Percentiles rank a stretch among this genome's conserved stretches.
Conservation (phyloP, 2,797 vertebrate species). For the Hylomyscus alleni region DNA sequence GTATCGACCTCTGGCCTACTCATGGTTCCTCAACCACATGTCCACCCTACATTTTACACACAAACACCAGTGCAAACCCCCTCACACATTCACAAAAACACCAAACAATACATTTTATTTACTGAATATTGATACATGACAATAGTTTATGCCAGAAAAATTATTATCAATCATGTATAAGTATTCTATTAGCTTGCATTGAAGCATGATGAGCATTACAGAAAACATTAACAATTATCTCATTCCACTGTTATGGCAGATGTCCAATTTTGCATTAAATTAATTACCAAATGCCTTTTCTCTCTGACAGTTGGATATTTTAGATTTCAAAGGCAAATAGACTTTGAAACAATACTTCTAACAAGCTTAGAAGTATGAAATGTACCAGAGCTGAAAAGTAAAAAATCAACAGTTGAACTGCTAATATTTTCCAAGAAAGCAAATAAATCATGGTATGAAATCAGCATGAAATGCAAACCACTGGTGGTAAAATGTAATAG, state of each 20-base stretch:
- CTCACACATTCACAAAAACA: background rate
- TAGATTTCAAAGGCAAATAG: conserved; percentile 80
- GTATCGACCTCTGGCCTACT: too few relatives aligned
- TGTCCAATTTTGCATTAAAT: conserved; percentile 81
- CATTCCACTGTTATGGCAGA: conserved; percentile 73
- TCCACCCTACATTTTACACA: background rate
- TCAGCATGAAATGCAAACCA: conserved; percentile 20
- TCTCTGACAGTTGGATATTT: conserved; percentile 79
- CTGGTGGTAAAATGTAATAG: background rate
- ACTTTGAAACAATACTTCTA: conserved; percentile 83
- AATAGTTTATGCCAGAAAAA: background rate
- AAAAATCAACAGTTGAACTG: conserved; percentile 75
- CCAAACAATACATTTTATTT: background rate
- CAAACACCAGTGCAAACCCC: background rate
- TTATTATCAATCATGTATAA: conserved; percentile 6
- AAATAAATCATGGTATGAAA: conserved; percentile 71
- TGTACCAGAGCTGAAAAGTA: conserved; percentile 81
- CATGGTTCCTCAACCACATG: background rate
- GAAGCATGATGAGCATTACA: background rate
- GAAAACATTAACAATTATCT: conserved; percentile 50
- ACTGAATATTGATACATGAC: background rate
- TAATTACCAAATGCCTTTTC: conserved; percentile 84
- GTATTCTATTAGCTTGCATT: background rate
- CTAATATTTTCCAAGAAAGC: conserved; percentile 73
- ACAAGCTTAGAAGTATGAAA: conserved; percentile 82